Base-by-base conservation (phyloP, 2,888 invertebrate species). In the Osmoderma eremita region DNA sequence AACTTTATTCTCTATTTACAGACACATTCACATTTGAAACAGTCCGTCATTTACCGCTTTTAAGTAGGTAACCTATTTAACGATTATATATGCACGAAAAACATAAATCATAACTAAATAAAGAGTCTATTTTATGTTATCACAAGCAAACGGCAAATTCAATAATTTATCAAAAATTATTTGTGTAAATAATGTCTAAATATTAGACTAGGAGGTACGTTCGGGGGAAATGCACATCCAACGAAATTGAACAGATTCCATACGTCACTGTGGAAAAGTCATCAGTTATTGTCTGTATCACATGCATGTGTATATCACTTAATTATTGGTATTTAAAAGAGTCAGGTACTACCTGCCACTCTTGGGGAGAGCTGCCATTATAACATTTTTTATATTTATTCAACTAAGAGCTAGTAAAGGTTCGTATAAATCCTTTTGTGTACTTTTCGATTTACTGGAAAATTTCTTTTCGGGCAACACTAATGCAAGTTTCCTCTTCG, bases 401-500 rank as follows among this genome's bases (percentile, higher is more conserved):
- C 87, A 89, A 85, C 90, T 90, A 81, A 89, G 83, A 65, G 90
- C 90, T 81, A 90, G 79, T 76, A 90, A 81, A 51, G 90, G 89
- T 81, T 90, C 90, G 73, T 86, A 85, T 69, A 86, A 78, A 74
- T 89, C 88, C 82, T 85, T 86, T 1, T 24, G 45, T 10, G 36
- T 18, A 4, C 8, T n/a, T 61, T 69, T 68, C 17, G 67, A 56
- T 65, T 68, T 70, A 5, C 49, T 41, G 20, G 71, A 24, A 6
- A 82, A 79, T 73, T 86, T 86, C 75, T 86, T 87, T 72, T 86
- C 86, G 30, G 85, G 80, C 65, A 83, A 81, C 48, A 86, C 78
- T 68, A 84, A 83, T 65, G 86, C 85, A 63, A 91, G 81, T 79
- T 91, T 91, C 66, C 86, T 83, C 80, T 91, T 91, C 49, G 86